Percentiles rank a stretch among this genome's conserved stretches.
These are phyloP conservation scores for Metellina segmentata DNA, from an alignment of 2,888 invertebrate species.

Conservation along the genomic window DNA sequence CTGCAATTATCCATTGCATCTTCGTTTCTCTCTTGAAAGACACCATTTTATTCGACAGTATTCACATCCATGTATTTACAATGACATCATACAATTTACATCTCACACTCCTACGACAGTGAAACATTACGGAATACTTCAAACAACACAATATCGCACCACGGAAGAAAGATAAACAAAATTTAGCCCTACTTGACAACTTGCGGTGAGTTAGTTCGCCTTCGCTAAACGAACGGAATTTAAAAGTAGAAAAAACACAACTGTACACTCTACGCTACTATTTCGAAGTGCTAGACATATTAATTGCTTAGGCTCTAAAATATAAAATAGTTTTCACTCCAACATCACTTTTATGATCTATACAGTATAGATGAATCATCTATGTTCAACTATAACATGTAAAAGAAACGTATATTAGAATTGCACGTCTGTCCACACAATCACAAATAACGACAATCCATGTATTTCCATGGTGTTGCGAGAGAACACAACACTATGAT, in stretches of 20 bases:
- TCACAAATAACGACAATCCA: conserved; percentile 2
- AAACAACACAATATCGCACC: not conserved
- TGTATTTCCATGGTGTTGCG: not conserved
- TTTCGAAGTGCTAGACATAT: conserved; percentile 57
- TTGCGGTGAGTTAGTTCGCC: not conserved
- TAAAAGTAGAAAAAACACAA: conserved; percentile 58
- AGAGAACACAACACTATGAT: no score
- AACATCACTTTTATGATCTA: conserved; percentile 47
- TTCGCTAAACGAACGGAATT: conserved; percentile 43
- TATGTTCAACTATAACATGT: conserved; percentile 23
- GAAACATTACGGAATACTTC: not conserved
- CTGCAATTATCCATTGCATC: not conserved
- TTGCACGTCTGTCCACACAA: not conserved
- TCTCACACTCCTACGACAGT: not conserved
- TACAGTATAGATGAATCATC: conserved; percentile 47
- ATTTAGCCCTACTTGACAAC: not conserved
- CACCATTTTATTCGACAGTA: conserved; percentile 2
- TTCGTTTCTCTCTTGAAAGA: not conserved
- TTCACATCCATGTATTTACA: conserved; percentile 34
- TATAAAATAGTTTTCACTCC: conserved; percentile 51
- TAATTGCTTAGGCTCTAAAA: conserved; percentile 44
- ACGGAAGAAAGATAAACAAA: conserved; percentile 9
- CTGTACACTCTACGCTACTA: conserved; percentile 50
- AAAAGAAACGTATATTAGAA: conserved; percentile 28
- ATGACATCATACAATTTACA: conserved; percentile 12